These are phyloP conservation scores for Nephrotoma guestfalica DNA, from an alignment of 2,888 invertebrate genomes.

Conservation along the genomic window DNA sequence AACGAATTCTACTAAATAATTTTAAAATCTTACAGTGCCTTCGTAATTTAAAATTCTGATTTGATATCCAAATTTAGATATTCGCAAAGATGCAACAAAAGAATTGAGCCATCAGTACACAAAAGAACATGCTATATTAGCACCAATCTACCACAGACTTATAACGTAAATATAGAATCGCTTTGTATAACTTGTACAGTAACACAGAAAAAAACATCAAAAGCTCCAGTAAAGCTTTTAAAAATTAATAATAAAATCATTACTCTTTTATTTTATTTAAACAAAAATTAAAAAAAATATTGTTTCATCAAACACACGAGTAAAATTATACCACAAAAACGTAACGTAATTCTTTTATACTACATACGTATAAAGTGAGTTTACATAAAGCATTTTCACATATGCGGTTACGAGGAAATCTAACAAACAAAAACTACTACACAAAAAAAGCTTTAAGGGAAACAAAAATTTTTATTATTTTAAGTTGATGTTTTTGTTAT, in stretches of 20 bases:
- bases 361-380: not conserved
- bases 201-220: not conserved
- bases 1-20: too few species aligned
- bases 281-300: not conserved
- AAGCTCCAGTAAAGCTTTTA: not conserved
- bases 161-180: not conserved
- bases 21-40: too few species aligned
- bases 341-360: not conserved
- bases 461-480: not conserved
- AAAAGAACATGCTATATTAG: too few species aligned
- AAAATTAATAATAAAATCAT: not conserved
- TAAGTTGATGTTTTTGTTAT: not conserved
- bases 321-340: not conserved
- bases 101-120: too few species aligned
- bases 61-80: too few species aligned
- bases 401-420: not conserved
- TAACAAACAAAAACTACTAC: not conserved
- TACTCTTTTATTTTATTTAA: not conserved
- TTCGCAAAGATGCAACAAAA: too few species aligned
- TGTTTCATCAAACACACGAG: not conserved
- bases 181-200: not conserved
- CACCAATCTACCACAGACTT: too few species aligned
- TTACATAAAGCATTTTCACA: not conserved
- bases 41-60: too few species aligned
- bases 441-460: not conserved